Evolutionary conservation across 2,888 invertebrate species (phyloP).

Genomic region (Lasioglossum vierecki): DNA sequence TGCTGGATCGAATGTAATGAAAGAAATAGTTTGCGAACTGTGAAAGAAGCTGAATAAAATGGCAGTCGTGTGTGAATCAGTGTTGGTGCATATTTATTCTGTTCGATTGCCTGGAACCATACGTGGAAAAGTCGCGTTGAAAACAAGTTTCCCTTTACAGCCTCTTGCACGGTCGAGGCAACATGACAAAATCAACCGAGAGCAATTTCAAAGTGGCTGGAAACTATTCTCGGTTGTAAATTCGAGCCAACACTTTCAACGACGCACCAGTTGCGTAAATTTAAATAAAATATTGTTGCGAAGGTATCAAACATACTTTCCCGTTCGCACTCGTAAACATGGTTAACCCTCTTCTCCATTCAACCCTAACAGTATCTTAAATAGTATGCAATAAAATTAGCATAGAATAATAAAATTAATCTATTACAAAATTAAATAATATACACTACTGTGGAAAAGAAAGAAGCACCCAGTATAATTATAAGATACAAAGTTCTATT

Average conservation of each 20-base stretch:
- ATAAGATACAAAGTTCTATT: too few species aligned
- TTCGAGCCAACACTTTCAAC: conserved; percentile 19
- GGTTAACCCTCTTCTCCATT: not conserved
- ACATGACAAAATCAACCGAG: conserved; percentile 27
- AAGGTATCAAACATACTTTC: not conserved
- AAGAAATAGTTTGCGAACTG: not conserved
- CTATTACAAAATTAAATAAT: too few species aligned
- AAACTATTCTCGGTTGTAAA: conserved; percentile 24
- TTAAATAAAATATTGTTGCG: not conserved
- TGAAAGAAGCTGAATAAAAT: conserved; percentile 3
- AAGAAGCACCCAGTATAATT: too few species aligned
- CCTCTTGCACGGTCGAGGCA: conserved; percentile 20
- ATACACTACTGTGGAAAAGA: too few species aligned
- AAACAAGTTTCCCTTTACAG: conserved; percentile 45
- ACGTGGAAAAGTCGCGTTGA: conserved; percentile 42
- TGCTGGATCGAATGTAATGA: not conserved
- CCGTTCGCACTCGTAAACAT: not conserved
- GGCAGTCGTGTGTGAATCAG: not conserved
- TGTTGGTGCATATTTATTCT: conserved; percentile 26
- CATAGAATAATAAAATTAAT: too few species aligned
- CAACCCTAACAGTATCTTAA: not conserved
- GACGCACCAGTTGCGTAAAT: conserved; percentile 23
- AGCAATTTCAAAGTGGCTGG: conserved; percentile 36
- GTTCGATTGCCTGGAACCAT: conserved; percentile 16
- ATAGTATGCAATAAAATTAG: too few species aligned